Evolutionary conservation across 2,113 vertebrate species (phyloP).

Genomic region (Nothoprocta perdicaria): DNA sequence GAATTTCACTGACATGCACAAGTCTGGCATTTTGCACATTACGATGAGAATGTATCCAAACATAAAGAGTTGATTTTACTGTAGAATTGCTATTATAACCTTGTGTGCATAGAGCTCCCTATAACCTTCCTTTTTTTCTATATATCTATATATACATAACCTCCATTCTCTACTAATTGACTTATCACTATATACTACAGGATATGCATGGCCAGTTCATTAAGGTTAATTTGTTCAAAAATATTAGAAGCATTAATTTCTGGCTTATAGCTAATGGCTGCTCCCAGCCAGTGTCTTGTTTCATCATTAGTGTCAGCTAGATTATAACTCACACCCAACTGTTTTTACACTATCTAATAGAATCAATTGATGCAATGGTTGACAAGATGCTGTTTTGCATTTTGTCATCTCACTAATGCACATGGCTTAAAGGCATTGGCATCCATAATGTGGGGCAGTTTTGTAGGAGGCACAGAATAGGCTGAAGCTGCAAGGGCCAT

Average conservation of each 20-base stretch:
- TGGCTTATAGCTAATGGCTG: conserved; percentile 92
- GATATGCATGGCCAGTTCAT: conserved; percentile 85
- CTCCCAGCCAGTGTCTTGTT: conserved; percentile 93
- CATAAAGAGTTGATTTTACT: neutral
- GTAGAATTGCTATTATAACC: neutral
- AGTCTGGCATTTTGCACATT: neutral
- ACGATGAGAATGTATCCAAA: neutral
- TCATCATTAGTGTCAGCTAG: conserved; percentile 98
- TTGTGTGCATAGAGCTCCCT: neutral
- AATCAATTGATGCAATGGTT: conserved; percentile 95
- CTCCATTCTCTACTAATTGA: conserved; percentile 69
- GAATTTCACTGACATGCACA: neutral
- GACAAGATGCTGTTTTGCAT: conserved; percentile 91
- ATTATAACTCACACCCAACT: conserved; percentile 99
- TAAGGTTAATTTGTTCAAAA: conserved; percentile 91
- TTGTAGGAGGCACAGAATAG: conserved; percentile 93
- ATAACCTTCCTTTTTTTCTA: neutral
- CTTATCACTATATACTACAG: conserved; percentile 76
- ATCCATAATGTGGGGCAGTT: conserved; percentile 97
- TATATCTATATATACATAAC: conserved; percentile 48
- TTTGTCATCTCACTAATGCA: conserved; percentile 97
- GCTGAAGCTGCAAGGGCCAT: conserved; percentile 99
- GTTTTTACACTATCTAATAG: conserved; percentile 97
- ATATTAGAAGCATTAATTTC: conserved; percentile 99
- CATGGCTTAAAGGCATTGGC: conserved; percentile 93